A percentile compares a stretch with the other conserved stretches of the same genome.
phyloP scores from a whole-genome alignment of 2,113 vertebrate species.

The Anarhynchus alexandrinus region DNA sequence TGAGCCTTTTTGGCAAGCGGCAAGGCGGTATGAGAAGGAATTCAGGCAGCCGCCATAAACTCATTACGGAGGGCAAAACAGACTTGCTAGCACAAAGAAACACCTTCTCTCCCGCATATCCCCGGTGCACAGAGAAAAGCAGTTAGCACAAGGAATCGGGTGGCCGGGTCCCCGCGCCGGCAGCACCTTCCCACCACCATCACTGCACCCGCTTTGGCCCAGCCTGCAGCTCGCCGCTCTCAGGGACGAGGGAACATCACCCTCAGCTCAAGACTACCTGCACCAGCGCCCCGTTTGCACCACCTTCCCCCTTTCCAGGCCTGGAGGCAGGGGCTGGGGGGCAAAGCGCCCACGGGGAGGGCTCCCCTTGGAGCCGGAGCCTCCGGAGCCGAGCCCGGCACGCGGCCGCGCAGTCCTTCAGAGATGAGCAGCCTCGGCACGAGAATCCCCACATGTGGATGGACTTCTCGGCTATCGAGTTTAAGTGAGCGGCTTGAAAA shows the following conservation, averaged over 20 bases:
- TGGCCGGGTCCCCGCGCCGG: fast-evolving
- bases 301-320: background rate
- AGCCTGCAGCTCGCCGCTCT: background rate
- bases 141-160: background rate
- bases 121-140: background rate
- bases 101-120: background rate
- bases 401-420: fast-evolving
- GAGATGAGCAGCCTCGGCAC: background rate
- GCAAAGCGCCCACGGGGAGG: fast-evolving
- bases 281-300: background rate
- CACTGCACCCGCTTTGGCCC: fast-evolving
- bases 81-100: background rate
- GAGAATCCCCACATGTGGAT: fast-evolving
- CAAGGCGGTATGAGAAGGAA: background rate
- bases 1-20: background rate
- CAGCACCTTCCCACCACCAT: background rate
- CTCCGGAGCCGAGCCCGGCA: background rate
- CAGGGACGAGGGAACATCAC: background rate
- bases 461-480: background rate
- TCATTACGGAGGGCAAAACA: background rate
- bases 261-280: no score
- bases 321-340: background rate
- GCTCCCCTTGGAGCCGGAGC: fast-evolving
- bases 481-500: background rate
- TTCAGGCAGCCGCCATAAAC: background rate